Percentiles rank a stretch among this genome's conserved stretches.
phyloP scores from a whole-genome alignment of 2,888 invertebrate genomes.

The Epicampocera succincta region DNA sequence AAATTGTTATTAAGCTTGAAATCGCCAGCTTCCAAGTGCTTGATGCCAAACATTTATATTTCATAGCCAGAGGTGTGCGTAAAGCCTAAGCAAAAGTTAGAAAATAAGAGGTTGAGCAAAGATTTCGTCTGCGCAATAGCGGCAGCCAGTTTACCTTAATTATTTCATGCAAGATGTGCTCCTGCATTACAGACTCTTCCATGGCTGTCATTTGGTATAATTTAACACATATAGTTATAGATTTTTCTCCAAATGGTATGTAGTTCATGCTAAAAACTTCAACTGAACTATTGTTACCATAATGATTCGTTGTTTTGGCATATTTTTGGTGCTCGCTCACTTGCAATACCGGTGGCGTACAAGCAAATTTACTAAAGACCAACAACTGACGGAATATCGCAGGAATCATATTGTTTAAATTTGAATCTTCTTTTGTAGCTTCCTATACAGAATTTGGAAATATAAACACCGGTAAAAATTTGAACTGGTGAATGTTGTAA shows the following conservation, averaged over 20 bases:
- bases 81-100: slow-evolving; percentile 82
- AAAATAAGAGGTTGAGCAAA: background rate
- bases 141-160: slow-evolving; percentile 78
- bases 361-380: slow-evolving; percentile 87
- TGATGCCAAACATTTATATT: slow-evolving; percentile 90
- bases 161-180: slow-evolving; percentile 88
- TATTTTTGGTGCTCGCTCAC: slow-evolving; percentile 82
- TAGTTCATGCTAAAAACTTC: slow-evolving; percentile 92
- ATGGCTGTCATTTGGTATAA: slow-evolving; percentile 89
- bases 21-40: slow-evolving; percentile 93
- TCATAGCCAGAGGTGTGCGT: slow-evolving; percentile 88
- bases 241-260: slow-evolving; percentile 92
- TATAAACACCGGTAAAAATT: background rate
- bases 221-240: slow-evolving; percentile 88
- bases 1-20: slow-evolving; percentile 88
- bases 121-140: background rate
- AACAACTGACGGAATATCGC: slow-evolving; percentile 86
- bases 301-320: slow-evolving; percentile 79
- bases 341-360: slow-evolving; percentile 84
- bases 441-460: slow-evolving; percentile 80
- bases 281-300: slow-evolving; percentile 82
- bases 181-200: slow-evolving; percentile 87
- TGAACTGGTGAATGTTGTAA: background rate
- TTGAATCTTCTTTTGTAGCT: slow-evolving; percentile 84
- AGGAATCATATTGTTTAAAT: slow-evolving; percentile 85